Conservation (phyloP, 2,113 vertebrate genomes). For the Etia nguti region DNA sequence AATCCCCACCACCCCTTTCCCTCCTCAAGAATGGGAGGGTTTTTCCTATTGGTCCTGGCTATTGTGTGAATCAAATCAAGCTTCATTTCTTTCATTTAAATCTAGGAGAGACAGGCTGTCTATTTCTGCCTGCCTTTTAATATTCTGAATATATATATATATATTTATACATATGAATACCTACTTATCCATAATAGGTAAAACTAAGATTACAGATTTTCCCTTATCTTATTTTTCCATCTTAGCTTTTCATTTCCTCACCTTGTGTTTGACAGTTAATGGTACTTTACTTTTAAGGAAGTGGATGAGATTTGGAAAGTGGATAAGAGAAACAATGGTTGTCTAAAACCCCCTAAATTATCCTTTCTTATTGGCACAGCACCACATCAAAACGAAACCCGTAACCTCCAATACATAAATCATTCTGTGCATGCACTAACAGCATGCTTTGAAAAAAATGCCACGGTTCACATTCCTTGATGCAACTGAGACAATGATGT, state of each 20-base stretch:
- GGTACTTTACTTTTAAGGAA: neutral
- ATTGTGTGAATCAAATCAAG: conserved; percentile 71
- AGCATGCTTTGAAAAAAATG: conserved; percentile 40
- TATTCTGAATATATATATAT: neutral
- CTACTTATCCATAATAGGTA: neutral
- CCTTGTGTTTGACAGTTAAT: conserved; percentile 16
- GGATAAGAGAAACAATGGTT: neutral
- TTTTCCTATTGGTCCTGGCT: conserved; percentile 80
- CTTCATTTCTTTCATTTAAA: conserved; percentile 32
- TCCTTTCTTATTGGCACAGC: conserved; percentile 4
- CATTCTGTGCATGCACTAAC: conserved; percentile 7
- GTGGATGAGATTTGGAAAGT: neutral
- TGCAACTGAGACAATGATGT: conserved; percentile 45
- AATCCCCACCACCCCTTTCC: conserved; percentile 68
- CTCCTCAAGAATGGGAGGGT: conserved; percentile 71
- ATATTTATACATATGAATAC: neutral
- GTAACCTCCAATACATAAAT: conserved; percentile 38
- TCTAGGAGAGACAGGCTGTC: neutral
- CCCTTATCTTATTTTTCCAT: neutral
- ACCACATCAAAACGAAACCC: conserved; percentile 32
- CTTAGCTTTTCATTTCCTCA: neutral
- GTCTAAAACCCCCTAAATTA: neutral
- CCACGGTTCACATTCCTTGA: conserved; percentile 39
- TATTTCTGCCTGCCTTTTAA: conserved; percentile 1
- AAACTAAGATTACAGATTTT: neutral